Percentiles rank a stretch among this genome's conserved stretches.
Evolutionary conservation across 2,888 invertebrate genomes (phyloP).

Genomic region (Lasioglossum lativentre): DNA sequence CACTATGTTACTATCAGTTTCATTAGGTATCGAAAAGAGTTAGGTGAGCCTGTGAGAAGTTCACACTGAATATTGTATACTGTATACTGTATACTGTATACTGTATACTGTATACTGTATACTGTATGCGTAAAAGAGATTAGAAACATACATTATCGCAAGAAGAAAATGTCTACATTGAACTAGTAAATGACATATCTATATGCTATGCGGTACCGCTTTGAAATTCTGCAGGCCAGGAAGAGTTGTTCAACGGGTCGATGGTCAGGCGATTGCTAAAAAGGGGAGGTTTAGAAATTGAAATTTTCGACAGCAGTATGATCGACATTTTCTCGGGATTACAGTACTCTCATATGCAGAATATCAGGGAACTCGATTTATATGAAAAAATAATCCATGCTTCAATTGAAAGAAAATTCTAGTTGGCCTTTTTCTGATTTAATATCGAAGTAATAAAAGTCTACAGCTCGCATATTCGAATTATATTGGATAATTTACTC

Average conservation of each 20-base stretch:
- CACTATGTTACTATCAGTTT: too few species aligned
- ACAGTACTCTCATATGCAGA: neutral
- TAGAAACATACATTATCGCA: neutral
- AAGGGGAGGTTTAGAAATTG: neutral
- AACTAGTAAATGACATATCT: neutral
- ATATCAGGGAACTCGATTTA: neutral
- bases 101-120: too few species aligned
- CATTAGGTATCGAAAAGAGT: too few species aligned
- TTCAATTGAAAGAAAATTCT: neutral
- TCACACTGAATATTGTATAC: too few species aligned
- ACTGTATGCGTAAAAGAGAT: neutral
- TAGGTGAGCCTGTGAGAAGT: too few species aligned
- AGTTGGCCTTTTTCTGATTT: neutral
- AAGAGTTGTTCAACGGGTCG: neutral
- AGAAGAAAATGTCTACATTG: neutral
- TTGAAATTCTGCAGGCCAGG: slow-evolving; percentile 9
- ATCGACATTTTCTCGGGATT: slow-evolving; percentile 13
- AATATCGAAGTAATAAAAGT: neutral
- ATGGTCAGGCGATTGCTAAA: slow-evolving; percentile 6
- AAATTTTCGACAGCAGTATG: neutral
- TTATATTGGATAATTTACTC: too few species aligned
- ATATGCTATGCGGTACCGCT: neutral
- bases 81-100: too few species aligned
- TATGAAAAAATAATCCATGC: neutral
- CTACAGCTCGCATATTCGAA: too few species aligned